Evolutionary conservation across 2,888 invertebrate species (phyloP).

Genomic region (Tetragnatha montana): DNA sequence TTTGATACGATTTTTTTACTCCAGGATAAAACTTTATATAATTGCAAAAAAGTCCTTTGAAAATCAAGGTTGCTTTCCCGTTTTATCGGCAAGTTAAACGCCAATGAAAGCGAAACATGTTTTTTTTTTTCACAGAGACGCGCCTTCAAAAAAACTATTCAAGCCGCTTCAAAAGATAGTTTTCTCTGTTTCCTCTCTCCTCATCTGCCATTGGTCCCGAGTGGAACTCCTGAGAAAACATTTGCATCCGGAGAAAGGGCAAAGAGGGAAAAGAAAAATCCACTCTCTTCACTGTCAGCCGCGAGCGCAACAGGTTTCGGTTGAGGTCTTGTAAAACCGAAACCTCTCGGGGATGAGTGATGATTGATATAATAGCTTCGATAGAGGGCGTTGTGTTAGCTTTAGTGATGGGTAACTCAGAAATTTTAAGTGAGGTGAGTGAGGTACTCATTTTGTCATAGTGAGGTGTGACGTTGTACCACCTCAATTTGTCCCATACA

Average conservation of each 20-base stretch:
- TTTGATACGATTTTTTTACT: too few relatives aligned
- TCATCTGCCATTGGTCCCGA: neutral
- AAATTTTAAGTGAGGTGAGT: too few relatives aligned
- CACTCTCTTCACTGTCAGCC: neutral
- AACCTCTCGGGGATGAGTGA: conserved; percentile 7
- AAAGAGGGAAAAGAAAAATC: neutral
- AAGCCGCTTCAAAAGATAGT: neutral
- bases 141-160: neutral
- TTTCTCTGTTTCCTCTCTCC: neutral
- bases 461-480: too few relatives aligned
- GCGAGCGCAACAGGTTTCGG: conserved; percentile 35
- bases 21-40: too few relatives aligned
- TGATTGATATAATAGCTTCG: conserved; percentile 53
- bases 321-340: conserved; percentile 27
- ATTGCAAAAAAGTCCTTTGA: too few relatives aligned
- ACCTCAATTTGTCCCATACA: too few relatives aligned
- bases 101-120: neutral
- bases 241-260: neutral
- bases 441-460: too few relatives aligned
- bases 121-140: neutral
- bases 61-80: too few relatives aligned
- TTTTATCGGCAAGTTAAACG: neutral
- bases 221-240: neutral
- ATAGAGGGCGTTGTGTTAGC: conserved; percentile 70
- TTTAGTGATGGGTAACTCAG: conserved; percentile 69